Evolutionary conservation across 2,797 vertebrate genomes (phyloP).

Genomic region (Alosa sapidissima): DNA sequence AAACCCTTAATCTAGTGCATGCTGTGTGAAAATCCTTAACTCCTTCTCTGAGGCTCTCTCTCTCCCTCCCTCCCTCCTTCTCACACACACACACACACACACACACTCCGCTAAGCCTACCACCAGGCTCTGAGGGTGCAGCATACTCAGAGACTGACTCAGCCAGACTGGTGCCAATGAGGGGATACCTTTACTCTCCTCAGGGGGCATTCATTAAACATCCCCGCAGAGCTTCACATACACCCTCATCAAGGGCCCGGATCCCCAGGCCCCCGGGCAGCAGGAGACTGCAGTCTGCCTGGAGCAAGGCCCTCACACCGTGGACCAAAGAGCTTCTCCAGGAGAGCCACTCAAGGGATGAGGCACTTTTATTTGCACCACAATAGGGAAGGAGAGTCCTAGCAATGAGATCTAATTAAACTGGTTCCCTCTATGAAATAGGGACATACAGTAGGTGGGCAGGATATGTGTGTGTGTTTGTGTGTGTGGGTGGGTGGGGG

Average conservation of each 20-base stretch:
- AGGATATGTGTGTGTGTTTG: not conserved
- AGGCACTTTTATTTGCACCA: slow-evolving; percentile 15
- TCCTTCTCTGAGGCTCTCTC: slow-evolving; percentile 3
- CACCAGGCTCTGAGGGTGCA: not conserved
- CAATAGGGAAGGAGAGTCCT: not conserved
- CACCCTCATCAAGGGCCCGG: not conserved
- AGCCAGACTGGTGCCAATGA: slow-evolving; percentile 12
- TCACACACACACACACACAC: too few species aligned
- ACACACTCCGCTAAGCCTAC: slow-evolving; percentile 12
- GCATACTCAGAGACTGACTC: not conserved
- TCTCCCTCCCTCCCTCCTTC: slow-evolving; percentile 11
- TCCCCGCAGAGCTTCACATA: slow-evolving; percentile 36
- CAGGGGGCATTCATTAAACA: slow-evolving; percentile 45
- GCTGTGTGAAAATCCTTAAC: slow-evolving; percentile 15
- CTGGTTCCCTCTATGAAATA: not conserved
- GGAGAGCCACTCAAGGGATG: not conserved
- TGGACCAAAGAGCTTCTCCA: not conserved
- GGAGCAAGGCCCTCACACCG: slow-evolving; percentile 37
- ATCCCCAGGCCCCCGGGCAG: not conserved
- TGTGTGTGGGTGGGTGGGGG: not conserved
- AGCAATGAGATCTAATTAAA: slow-evolving; percentile 19
- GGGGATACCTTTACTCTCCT: slow-evolving; percentile 17
- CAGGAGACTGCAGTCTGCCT: slow-evolving; percentile 37
- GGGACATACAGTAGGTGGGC: not conserved
- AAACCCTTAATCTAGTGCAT: not conserved